phyloP scores from a whole-genome alignment of 2,797 vertebrate genomes.

The Sparus aurata region DNA sequence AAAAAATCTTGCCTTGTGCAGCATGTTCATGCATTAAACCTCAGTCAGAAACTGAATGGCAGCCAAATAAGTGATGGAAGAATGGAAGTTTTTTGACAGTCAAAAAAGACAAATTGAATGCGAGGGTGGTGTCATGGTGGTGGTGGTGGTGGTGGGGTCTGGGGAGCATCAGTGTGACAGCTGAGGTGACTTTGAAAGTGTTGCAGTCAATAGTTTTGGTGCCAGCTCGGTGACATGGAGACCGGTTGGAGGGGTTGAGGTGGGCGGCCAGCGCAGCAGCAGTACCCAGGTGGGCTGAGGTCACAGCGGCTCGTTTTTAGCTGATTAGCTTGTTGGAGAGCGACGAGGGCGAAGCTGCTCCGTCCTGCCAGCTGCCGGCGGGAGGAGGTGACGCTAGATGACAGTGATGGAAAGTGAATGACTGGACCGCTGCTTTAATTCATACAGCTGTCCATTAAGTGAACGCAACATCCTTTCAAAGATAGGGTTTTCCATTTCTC shows the following conservation, averaged over 20 bases:
- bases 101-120: conserved; percentile 15
- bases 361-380: background rate
- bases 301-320: conserved; percentile 39
- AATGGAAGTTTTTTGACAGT: background rate
- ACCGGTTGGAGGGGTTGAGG: conserved; percentile 25
- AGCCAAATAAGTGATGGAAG: conserved; percentile 17
- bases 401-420: background rate
- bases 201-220: conserved; percentile 75
- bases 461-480: background rate
- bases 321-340: conserved; percentile 35
- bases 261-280: conserved; percentile 20
- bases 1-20: background rate
- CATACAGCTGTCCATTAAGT: background rate
- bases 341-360: background rate
- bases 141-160: background rate
- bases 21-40: conserved; percentile 4
- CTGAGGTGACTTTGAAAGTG: conserved; percentile 78
- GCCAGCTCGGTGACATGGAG: conserved; percentile 60
- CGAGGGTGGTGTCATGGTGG: conserved; percentile 2
- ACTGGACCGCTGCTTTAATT: background rate
- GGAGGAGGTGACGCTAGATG: no score
- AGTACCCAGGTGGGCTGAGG: conserved; percentile 33
- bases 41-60: background rate
- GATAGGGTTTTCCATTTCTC: background rate
- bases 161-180: conserved; percentile 43